Percentiles rank a stretch among this genome's conserved stretches.
phyloP scores from a whole-genome alignment of 2,888 invertebrate species.

The Cenopis cana region DNA sequence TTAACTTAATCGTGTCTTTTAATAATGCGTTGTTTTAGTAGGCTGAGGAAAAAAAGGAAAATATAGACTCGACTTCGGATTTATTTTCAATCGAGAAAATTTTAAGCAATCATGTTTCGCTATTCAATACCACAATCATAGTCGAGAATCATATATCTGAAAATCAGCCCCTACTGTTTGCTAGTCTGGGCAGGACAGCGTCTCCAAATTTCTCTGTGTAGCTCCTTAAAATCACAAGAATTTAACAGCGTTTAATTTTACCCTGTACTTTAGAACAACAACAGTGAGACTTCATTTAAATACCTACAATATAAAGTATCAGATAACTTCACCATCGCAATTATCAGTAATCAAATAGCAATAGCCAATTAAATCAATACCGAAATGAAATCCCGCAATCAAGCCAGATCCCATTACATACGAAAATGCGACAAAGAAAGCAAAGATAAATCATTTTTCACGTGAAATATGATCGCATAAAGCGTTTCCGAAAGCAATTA shows the following conservation, averaged over 20 bases:
- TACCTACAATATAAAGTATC: background rate
- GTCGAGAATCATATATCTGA: too few species aligned
- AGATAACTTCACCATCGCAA: background rate
- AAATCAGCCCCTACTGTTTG: too few species aligned
- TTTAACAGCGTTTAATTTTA: too few species aligned
- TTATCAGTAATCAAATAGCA: slow-evolving; percentile 6
- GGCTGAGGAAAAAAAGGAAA: too few species aligned
- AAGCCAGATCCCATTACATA: slow-evolving; percentile 44
- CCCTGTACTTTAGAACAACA: background rate
- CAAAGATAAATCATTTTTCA: slow-evolving; percentile 79
- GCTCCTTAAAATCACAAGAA: background rate
- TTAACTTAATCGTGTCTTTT: too few species aligned
- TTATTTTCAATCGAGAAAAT: too few species aligned
- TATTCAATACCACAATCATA: too few species aligned
- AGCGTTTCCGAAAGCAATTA: slow-evolving; percentile 84
- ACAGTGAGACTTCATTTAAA: background rate
- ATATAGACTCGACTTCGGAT: too few species aligned
- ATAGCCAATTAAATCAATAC: slow-evolving; percentile 38
- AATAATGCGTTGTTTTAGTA: too few species aligned
- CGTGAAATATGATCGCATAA: slow-evolving; percentile 83
- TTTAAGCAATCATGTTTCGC: too few species aligned
- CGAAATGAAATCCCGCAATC: slow-evolving; percentile 46
- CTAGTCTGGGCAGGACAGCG: too few species aligned
- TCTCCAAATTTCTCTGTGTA: too few species aligned
- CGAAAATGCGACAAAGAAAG: slow-evolving; percentile 70